Evolutionary conservation across 2,888 invertebrate species (phyloP).

Genomic region (Criorhina ranunculi): DNA sequence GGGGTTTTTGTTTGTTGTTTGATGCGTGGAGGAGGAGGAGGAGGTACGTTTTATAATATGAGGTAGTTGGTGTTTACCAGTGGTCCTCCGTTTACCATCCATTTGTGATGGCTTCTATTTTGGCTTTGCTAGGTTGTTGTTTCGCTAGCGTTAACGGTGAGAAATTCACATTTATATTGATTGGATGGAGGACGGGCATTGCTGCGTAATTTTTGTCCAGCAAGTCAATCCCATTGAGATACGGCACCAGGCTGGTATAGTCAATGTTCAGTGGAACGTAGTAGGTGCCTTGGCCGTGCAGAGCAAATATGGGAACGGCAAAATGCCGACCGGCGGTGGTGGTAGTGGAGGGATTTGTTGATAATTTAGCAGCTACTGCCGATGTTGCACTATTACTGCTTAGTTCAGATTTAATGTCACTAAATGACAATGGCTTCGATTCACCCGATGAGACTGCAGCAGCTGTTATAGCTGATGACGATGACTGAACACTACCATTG

Average conservation of each 20-base stretch:
- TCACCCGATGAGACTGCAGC: slow-evolving; percentile 78
- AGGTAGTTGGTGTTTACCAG: slow-evolving; percentile 80
- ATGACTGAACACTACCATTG: slow-evolving; percentile 40
- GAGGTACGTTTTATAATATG: slow-evolving; percentile 80
- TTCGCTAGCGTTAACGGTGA: slow-evolving; percentile 78
- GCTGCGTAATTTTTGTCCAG: slow-evolving; percentile 86
- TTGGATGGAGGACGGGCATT: slow-evolving; percentile 90
- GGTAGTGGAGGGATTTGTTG: slow-evolving; percentile 77
- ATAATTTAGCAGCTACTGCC: slow-evolving; percentile 37
- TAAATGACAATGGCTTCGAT: slow-evolving; percentile 80
- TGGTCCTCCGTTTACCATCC: slow-evolving; percentile 81
- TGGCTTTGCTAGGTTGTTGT: slow-evolving; percentile 80
- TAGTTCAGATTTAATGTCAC: slow-evolving; percentile 82
- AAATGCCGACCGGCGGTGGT: slow-evolving; percentile 80
- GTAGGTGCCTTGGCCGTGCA: slow-evolving; percentile 94
- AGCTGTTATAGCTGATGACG: slow-evolving; percentile 79
- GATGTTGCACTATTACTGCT: slow-evolving; percentile 50
- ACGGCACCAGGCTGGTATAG: slow-evolving; percentile 89
- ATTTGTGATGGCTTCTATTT: slow-evolving; percentile 83
- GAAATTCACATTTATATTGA: slow-evolving; percentile 95
- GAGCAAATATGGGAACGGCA: slow-evolving; percentile 94
- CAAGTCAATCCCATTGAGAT: slow-evolving; percentile 87
- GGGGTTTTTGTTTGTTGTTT: slow-evolving; percentile 6
- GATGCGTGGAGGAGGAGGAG: too few species aligned
- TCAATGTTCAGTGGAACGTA: slow-evolving; percentile 95